These are phyloP conservation scores for Xestia sexstrigata DNA, from an alignment of 2,888 invertebrate genomes.

Conservation along the genomic window DNA sequence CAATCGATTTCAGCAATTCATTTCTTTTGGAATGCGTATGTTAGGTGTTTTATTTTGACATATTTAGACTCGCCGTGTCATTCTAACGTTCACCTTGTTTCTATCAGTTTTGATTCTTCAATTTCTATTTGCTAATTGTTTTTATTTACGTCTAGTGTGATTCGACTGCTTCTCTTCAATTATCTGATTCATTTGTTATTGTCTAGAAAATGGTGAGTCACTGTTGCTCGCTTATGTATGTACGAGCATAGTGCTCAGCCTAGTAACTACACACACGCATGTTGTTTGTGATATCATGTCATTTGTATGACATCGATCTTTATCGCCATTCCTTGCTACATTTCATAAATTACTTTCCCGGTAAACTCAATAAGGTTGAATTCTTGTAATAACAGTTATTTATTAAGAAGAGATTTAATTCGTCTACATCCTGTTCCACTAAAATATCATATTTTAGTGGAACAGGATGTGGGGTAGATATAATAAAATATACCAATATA, in stretches of 20 bases:
- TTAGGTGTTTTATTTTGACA: slow-evolving; percentile 54
- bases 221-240: not conserved
- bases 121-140: slow-evolving; percentile 13
- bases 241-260: not conserved
- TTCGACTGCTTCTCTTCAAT: slow-evolving; percentile 40
- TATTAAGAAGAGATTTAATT: not conserved
- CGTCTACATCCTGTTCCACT: not conserved
- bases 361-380: not conserved
- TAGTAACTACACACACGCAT: not conserved
- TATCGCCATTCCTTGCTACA: too few species aligned
- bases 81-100: slow-evolving; percentile 22
- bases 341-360: not conserved
- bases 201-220: slow-evolving; percentile 5
- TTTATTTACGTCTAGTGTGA: slow-evolving; percentile 39
- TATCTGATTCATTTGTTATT: slow-evolving; percentile 21
- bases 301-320: not conserved
- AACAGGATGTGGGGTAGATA: too few species aligned
- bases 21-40: slow-evolving; percentile 31
- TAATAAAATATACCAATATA: not conserved
- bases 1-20: slow-evolving; percentile 31
- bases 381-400: not conserved
- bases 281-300: not conserved
- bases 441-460: too few species aligned
- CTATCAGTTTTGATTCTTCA: slow-evolving; percentile 14
- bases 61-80: slow-evolving; percentile 51